Percentiles rank a stretch among this genome's conserved stretches.
These are phyloP conservation scores for Dryas iulia DNA, from an alignment of 1,140 invertebrate genomes.

Conservation along the genomic window DNA sequence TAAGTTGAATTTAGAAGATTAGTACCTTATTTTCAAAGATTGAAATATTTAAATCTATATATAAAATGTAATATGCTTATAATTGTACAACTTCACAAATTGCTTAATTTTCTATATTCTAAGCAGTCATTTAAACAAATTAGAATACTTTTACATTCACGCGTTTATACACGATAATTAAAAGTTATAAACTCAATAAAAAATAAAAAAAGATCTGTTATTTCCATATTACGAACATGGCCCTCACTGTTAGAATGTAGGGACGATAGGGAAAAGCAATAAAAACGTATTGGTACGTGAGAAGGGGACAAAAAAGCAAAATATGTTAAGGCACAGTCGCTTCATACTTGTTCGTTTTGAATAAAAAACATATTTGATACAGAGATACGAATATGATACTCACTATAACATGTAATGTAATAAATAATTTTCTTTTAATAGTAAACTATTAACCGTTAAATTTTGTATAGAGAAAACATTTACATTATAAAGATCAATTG, in stretches of 20 bases:
- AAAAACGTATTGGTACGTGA: conserved; percentile 20
- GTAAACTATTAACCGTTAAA: neutral
- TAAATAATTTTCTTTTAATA: neutral
- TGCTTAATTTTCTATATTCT: neutral
- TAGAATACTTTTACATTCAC: neutral
- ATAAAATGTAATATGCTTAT: neutral
- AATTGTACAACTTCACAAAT: neutral
- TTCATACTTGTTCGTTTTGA: conserved; percentile 24
- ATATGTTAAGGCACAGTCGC: conserved; percentile 28
- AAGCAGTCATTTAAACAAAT: neutral
- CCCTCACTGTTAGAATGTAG: neutral
- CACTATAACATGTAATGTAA: neutral
- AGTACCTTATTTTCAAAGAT: neutral
- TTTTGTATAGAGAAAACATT: too few relatives aligned
- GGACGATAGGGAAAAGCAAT: conserved; percentile 27
- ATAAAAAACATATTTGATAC: conserved; percentile 28
- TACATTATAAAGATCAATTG: neutral
- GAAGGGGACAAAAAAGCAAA: conserved; percentile 32
- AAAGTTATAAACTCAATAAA: neutral
- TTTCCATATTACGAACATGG: conserved; percentile 14
- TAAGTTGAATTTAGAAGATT: neutral
- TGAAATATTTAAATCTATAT: neutral
- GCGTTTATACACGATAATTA: neutral
- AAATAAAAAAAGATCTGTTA: neutral
- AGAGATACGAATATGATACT: neutral